Evolutionary conservation across 2,888 invertebrate genomes (phyloP).

Genomic region (Globia sparganii): DNA sequence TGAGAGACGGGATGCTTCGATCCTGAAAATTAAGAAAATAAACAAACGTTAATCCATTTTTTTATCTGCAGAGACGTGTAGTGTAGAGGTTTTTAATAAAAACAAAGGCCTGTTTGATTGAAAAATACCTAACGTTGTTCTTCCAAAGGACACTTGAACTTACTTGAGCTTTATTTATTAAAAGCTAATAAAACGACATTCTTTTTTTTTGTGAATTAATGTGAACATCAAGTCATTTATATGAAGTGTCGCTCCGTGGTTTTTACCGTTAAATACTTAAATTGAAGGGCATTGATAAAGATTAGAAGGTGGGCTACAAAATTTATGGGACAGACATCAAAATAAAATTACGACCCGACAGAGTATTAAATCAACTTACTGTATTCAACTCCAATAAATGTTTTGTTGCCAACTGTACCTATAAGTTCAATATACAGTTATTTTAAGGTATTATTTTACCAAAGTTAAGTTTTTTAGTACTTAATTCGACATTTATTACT

Average conservation of each 20-base stretch:
- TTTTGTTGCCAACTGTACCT: constrained; percentile 30
- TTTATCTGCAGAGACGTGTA: not conserved
- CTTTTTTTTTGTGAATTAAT: not conserved
- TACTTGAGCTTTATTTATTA: not conserved
- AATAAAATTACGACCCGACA: constrained; percentile 15
- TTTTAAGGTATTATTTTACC: constrained; percentile 28
- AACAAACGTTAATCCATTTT: not conserved
- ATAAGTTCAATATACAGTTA: constrained; percentile 38
- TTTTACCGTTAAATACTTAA: constrained; percentile 21
- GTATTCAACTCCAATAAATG: constrained; percentile 25
- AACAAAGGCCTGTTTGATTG: not conserved
- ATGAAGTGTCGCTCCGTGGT: not conserved
- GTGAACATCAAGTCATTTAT: not conserved
- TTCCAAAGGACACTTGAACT: not conserved
- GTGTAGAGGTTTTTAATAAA: not conserved
- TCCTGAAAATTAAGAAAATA: constrained; percentile 77
- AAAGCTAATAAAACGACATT: not conserved
- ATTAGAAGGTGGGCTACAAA: not conserved
- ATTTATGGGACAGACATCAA: constrained; percentile 13
- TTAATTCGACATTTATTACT: constrained; percentile 42
- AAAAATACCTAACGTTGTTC: not conserved
- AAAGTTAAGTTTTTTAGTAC: constrained; percentile 4
- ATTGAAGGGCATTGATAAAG: constrained; percentile 29
- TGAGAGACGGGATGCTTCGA: constrained; percentile 87
- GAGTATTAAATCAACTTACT: constrained; percentile 24